Evolutionary conservation across 2,797 vertebrate genomes (phyloP), one percentile per base, ranked within the genome.

Genomic region (Tokudaia muenninki): DNA sequence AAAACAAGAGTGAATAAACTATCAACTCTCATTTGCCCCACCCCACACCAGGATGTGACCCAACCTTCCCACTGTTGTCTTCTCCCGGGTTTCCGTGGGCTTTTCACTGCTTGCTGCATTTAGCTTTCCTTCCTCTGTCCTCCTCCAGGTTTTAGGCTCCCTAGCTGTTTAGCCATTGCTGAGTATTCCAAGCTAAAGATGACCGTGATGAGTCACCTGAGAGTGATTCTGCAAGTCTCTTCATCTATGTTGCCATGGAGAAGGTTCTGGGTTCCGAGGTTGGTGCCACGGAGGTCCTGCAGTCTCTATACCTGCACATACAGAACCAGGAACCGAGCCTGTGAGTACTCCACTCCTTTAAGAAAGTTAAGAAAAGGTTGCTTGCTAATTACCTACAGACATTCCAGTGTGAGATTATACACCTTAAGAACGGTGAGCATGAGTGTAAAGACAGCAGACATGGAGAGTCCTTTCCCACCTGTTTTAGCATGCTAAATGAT

Each of bases 281-380:
- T 77, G 17, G 17, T 6, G 16, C 86, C 87, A 26, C 50, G 29
- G 22, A 97, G 98, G 90, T 80, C 87, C 80, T 97, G 97, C 91
- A 98, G 96, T 88, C 97, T 98, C 31, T 97, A 95, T 44, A 96
- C 94, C n/a, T 97, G 96, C 91, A 96, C 97, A 3, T 98, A 95
- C 79, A 97, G 87, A 95, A 95, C 92, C 87, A 70, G 91, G 89
- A 97, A 97, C 88, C 94, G 89, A 95, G 59, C 91, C 92, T 75
- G 97, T 98, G 94, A 98, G 97, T 98, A 96, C 34, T 24, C 17
- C 0, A 44, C 31, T 61, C 67, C 70, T 67, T 59, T 44, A 34
- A 87, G 65, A 47, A 16, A 74, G 63, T 1, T n/a, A n/a, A n/a
- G 34, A 77, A 75, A 31, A 17, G 22, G 31, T 87, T 41, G 26